A percentile compares a stretch with the other conserved stretches of the same genome.
These are phyloP conservation scores for Microchirus variegatus DNA, from an alignment of 2,797 vertebrate genomes.

Conservation along the genomic window DNA sequence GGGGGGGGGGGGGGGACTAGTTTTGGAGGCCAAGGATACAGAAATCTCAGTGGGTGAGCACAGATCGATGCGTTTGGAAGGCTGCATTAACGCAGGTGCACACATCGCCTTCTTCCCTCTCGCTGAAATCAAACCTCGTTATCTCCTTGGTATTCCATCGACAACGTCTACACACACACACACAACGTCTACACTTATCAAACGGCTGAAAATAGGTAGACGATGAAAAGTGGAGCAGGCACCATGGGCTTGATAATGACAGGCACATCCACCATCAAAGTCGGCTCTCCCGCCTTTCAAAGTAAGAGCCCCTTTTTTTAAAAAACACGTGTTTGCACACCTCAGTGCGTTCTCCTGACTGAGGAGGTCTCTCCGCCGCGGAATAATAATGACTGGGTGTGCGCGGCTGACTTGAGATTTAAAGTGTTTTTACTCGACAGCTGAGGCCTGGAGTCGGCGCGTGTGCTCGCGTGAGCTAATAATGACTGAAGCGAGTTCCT, in stretches of 20 bases:
- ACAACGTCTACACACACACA: constrained; percentile 9
- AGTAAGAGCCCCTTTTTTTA: constrained; percentile 33
- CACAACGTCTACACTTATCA: constrained; percentile 46
- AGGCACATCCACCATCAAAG: constrained; percentile 55
- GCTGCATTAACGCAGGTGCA: constrained; percentile 22
- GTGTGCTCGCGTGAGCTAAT: constrained; percentile 31
- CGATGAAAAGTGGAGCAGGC: constrained; percentile 65
- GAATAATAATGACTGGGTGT: constrained; percentile 39
- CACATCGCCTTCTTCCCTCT: constrained; percentile 1
- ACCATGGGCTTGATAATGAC: constrained; percentile 58
- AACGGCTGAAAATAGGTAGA: constrained; percentile 60
- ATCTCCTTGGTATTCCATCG: constrained; percentile 45
- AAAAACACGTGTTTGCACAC: constrained; percentile 29
- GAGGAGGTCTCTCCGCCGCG: constrained; percentile 3
- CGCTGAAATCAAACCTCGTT: constrained; percentile 34
- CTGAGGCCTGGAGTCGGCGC: constrained; percentile 33
- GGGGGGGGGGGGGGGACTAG: no score
- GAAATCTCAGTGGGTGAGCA: constrained; percentile 20
- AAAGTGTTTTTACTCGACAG: constrained; percentile 37
- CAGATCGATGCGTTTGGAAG: constrained; percentile 29
- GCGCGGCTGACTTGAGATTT: constrained; percentile 20
- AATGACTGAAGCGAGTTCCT: constrained; percentile 48
- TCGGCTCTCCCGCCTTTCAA: constrained; percentile 47
- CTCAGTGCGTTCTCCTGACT: constrained; percentile 27
- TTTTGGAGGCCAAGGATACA: constrained; percentile 29